phyloP scores from a whole-genome alignment of 1,140 invertebrate species.

The Eurosta solidaginis region DNA sequence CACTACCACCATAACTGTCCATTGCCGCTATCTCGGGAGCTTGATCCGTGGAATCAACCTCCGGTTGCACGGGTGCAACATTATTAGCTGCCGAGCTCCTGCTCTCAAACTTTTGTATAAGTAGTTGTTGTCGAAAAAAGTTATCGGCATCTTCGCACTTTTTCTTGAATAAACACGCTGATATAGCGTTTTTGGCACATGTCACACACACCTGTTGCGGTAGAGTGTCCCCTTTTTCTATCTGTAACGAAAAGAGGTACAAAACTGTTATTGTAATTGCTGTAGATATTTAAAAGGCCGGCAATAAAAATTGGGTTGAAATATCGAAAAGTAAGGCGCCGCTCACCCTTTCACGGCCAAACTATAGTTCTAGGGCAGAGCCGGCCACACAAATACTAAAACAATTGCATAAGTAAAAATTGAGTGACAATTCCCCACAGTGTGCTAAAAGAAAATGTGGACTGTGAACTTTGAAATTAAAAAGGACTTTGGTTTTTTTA shows the following conservation, averaged over 20 bases:
- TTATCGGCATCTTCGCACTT: conserved; percentile 57
- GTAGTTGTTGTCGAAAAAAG: conserved; percentile 54
- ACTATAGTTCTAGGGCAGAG: too few species aligned
- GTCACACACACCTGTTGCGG: conserved; percentile 55
- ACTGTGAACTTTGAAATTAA: too few species aligned
- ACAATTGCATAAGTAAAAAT: too few species aligned
- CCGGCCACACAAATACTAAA: too few species aligned
- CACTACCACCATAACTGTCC: background rate
- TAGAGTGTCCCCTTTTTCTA: conserved; percentile 51
- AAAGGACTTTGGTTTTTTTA: too few species aligned
- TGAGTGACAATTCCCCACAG: too few species aligned
- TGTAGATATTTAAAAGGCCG: too few species aligned
- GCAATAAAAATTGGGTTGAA: too few species aligned
- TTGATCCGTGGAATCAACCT: conserved; percentile 1
- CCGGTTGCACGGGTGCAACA: background rate
- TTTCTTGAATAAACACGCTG: conserved; percentile 54
- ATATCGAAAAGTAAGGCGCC: too few species aligned
- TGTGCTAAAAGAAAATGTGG: too few species aligned
- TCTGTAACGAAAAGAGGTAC: conserved; percentile 38
- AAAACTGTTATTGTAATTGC: too few species aligned
- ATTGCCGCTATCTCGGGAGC: background rate
- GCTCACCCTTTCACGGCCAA: too few species aligned
- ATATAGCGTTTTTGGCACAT: conserved; percentile 54
- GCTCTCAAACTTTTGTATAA: conserved; percentile 50
- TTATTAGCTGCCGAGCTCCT: background rate